Base-by-base conservation (phyloP, 2,113 vertebrate species). In the Natator depressus region DNA sequence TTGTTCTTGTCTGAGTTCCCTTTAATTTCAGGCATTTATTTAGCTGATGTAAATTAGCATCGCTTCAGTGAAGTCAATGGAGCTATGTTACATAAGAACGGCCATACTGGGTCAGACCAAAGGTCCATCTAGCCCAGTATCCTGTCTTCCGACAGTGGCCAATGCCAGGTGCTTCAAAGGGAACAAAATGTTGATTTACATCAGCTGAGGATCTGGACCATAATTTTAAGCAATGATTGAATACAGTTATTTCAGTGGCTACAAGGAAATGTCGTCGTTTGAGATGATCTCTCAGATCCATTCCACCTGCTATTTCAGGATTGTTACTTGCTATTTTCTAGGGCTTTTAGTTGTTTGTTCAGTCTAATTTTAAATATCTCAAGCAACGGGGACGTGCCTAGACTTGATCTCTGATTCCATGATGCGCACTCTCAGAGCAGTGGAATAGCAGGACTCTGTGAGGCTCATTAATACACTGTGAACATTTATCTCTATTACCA, bases 401-500 rank as follows among this genome's bases (percentile, higher is more conserved):
- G 80, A 82, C 42, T 87, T 93, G 65, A 91, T 50, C 83, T 69
- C 35, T 87, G 31, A 75, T 53, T 75, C 38, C 50, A 91, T 10
- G 27, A 80, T 83, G 29, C 11, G 10, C 0, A 1, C 9, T 12
- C 57, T n/a, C 84, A 89, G 16, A 72, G 65, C 65, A 38, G 19
- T 72, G 35, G 65, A 72, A 72, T 38, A 72, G 65, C 9, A 20
- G 19, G 65, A 72, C n/a, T 38, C 65, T 38, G 17, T 38, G 65
- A 19, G 35, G n/a, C 65, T 72, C n/a, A 38, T 38, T 38, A 38
- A 72, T 8, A 31, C 10, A 42, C n/a, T 88, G 85, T 87, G 92
- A 91, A 94, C 75, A 91, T 93, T 87, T 92, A 96, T 91, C 75
- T 83, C 11, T 35, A 53, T 80, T 53, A 83, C 20, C 72, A 87